These are phyloP conservation scores for Nothoprocta pentlandii DNA, from an alignment of 2,113 vertebrate species.

Conservation along the genomic window DNA sequence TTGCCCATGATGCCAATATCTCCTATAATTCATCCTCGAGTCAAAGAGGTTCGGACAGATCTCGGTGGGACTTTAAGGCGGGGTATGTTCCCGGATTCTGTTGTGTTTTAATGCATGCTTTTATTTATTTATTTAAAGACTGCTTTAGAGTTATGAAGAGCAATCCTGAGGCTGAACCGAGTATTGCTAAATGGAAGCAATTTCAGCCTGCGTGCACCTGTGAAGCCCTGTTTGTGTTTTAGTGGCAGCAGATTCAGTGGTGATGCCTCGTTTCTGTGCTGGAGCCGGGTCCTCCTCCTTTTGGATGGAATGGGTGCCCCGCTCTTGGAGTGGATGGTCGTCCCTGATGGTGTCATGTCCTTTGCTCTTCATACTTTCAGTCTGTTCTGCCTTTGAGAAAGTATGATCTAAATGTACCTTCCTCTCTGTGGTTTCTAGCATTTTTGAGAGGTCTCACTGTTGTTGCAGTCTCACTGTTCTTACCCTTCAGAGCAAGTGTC, in stretches of 20 bases:
- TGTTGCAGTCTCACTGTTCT: not conserved
- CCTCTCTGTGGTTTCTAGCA: not conserved
- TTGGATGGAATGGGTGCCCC: not conserved
- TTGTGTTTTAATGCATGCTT: not conserved
- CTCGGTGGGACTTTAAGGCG: constrained; percentile 86
- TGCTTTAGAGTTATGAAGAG: not conserved
- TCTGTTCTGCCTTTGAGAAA: not conserved
- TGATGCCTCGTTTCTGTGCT: not conserved
- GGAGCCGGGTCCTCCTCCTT: not conserved
- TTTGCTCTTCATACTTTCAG: not conserved
- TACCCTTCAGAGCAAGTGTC: not conserved
- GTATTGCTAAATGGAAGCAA: not conserved
- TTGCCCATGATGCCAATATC: constrained; percentile 91
- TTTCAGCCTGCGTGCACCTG: not conserved
- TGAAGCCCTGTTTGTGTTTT: not conserved
- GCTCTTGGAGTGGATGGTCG: not conserved
- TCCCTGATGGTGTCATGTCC: not conserved
- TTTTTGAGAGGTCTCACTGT: not conserved
- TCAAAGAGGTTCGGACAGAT: constrained; percentile 93
- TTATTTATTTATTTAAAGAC: not conserved
- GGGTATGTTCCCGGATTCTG: constrained; percentile 71
- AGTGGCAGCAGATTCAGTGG: not conserved
- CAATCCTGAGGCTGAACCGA: not conserved
- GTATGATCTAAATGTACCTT: not conserved
- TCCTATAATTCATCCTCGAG: constrained; percentile 94